Evolutionary conservation across 2,888 invertebrate genomes (phyloP), one percentile per base, ranked within the genome.

Genomic region (Eueremaeus valkanovi): DNA sequence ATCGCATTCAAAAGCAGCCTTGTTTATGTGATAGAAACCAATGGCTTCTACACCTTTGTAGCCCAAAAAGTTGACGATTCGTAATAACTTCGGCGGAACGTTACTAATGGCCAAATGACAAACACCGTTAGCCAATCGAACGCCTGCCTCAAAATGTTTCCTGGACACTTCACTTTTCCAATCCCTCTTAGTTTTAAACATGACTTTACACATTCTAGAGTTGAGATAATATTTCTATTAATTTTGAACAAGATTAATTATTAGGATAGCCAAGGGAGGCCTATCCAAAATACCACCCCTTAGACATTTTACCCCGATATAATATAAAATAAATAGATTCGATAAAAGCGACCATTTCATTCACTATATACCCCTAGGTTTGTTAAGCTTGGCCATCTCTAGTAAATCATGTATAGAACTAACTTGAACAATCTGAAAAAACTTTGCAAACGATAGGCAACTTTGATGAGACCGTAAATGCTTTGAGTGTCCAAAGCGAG

Each of bases 61-160:
- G 18, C 74, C 74, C 1, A 74, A 31, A 21, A 74, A 74, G 29
- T 55, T 58, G n/a, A 45, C 18, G 1, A 74, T 13, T 29, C 18
- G 5, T 13, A 74, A 11, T 18, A 74, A 1, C 45, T 63, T 74
- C 11, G 74, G 45, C 0, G 74, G 74, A 24, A 63, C 16, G 11
- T 18, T 27, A 33, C 58, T 58, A 2, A 74, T 33, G 13, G 36
- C 36, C 16, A 74, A 63, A 36, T 74, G 31, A 9, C 31, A 24
- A 9, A 61, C 13, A n/a, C 74, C 74, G 36, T 40, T 55, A 1
- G 8, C 63, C 6, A 74, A 13, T 18, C 24, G 2, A 40, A 74
- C 36, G 2, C 40, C 63, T 5, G 58, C 31, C 16, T 63, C 63
- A 11, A 33, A 73, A n/a, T 58, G 1, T 11, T 51, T 13, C 18